Percentiles rank a stretch among this genome's conserved stretches.
phyloP scores from a whole-genome alignment of 2,113 vertebrate genomes.

The Trematomus loennbergii region DNA sequence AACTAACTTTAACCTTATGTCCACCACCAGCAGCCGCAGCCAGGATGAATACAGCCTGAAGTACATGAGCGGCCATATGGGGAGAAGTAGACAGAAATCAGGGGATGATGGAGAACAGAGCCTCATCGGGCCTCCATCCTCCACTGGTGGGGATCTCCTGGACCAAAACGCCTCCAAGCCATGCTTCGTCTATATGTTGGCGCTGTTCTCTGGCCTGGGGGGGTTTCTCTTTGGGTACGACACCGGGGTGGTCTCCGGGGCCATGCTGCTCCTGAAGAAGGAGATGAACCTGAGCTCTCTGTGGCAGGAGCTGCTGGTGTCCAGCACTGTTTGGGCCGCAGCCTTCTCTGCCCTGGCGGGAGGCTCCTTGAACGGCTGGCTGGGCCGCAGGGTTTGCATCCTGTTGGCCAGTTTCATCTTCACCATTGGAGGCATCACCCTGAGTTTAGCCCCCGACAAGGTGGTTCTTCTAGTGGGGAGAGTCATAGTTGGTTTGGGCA shows the following conservation, averaged over 20 bases:
- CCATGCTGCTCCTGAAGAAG: conserved; percentile 93
- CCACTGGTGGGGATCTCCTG: conserved; percentile 77
- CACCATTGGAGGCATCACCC: conserved; percentile 85
- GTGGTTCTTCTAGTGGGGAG: conserved; percentile 91
- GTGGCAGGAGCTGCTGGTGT: conserved; percentile 98
- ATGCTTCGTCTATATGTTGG: conserved; percentile 83
- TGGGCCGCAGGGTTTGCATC: conserved; percentile 91
- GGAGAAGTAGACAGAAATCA: conserved; percentile 80
- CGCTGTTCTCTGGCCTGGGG: conserved; percentile 92
- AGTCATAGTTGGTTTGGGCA: conserved; percentile 91
- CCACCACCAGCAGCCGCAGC: conserved; percentile 80
- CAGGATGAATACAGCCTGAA: conserved; percentile 84
- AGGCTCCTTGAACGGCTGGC: conserved; percentile 86
- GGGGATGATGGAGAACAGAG: conserved; percentile 85
- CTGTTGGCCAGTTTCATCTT: conserved; percentile 91
- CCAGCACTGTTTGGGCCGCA: conserved; percentile 93
- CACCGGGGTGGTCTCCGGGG: conserved; percentile 96
- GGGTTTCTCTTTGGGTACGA: conserved; percentile 98
- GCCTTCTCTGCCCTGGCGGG: conserved; percentile 90
- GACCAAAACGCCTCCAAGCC: conserved; percentile 81
- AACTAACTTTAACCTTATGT: conserved; percentile 70
- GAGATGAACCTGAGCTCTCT: conserved; percentile 90
- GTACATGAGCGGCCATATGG: conserved; percentile 84
- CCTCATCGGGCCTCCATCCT: conserved; percentile 76
- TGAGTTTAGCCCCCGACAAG: conserved; percentile 86